These are phyloP conservation scores for Macaria liturata DNA, from an alignment of 2,888 invertebrate genomes.

Conservation along the genomic window DNA sequence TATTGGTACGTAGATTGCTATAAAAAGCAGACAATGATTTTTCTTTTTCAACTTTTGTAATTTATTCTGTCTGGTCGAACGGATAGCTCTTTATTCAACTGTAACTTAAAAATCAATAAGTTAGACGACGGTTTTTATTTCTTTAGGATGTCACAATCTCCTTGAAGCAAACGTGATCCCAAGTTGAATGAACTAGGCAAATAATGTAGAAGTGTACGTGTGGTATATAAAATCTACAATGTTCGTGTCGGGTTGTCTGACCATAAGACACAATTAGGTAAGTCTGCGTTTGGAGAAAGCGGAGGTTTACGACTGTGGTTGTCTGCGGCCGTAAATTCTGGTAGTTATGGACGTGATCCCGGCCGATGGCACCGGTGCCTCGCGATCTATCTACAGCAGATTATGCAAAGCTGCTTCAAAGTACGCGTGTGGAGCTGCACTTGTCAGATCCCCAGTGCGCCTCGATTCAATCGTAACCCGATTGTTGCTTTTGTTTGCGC, in stretches of 20 bases:
- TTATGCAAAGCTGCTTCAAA: slow-evolving; percentile 23
- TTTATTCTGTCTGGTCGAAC: slow-evolving; percentile 30
- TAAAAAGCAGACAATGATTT: slow-evolving; percentile 11
- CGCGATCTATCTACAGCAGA: slow-evolving; percentile 16
- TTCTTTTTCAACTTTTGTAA: slow-evolving; percentile 20
- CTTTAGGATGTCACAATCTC: slow-evolving; percentile 6
- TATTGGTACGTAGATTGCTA: neutral
- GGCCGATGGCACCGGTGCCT: slow-evolving; percentile 26
- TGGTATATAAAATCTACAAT: slow-evolving; percentile 17
- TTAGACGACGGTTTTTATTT: slow-evolving; percentile 10
- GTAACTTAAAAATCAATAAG: slow-evolving; percentile 22
- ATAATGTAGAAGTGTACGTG: slow-evolving; percentile 15
- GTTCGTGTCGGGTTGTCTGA: slow-evolving; percentile 17
- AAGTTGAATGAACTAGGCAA: slow-evolving; percentile 8
- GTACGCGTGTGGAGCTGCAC: slow-evolving; percentile 7
- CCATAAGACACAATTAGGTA: slow-evolving; percentile 22
- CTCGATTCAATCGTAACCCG: slow-evolving; percentile 26
- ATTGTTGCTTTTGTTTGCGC: slow-evolving; percentile 27
- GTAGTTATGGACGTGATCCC: slow-evolving; percentile 41
- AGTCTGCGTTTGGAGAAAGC: slow-evolving; percentile 35
- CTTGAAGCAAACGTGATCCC: slow-evolving; percentile 7
- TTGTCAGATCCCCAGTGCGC: slow-evolving; percentile 13
- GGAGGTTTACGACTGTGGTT: slow-evolving; percentile 50
- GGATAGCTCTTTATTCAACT: slow-evolving; percentile 24
- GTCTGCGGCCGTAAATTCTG: slow-evolving; percentile 49